Evolutionary conservation across 2,797 vertebrate species (phyloP).

Genomic region (Gymnoscopelus braueri): DNA sequence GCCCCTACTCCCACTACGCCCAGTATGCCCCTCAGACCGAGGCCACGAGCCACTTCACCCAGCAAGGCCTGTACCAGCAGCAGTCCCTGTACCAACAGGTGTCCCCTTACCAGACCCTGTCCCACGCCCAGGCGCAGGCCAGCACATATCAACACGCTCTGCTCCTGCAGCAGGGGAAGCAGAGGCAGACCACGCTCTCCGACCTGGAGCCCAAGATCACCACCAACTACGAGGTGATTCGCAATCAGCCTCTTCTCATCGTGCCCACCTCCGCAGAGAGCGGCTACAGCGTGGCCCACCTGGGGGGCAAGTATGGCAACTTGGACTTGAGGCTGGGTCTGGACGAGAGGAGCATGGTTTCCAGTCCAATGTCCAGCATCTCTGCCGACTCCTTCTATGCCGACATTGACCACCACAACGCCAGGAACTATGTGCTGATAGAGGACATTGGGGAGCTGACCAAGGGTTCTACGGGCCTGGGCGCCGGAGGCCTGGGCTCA

Average conservation of each 20-base stretch:
- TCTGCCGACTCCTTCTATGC: slow-evolving; percentile 98
- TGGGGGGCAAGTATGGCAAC: slow-evolving; percentile 91
- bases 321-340: slow-evolving; percentile 94
- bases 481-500: slow-evolving; percentile 84
- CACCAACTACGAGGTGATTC: slow-evolving; percentile 95
- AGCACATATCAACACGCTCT: slow-evolving; percentile 90
- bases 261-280: slow-evolving; percentile 92
- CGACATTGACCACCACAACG: slow-evolving; percentile 93
- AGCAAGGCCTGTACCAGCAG: slow-evolving; percentile 92
- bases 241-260: slow-evolving; percentile 95
- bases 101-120: slow-evolving; percentile 91
- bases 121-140: slow-evolving; percentile 86
- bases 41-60: slow-evolving; percentile 91
- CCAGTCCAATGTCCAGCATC: slow-evolving; percentile 97
- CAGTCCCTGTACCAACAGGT: slow-evolving; percentile 93
- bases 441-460: slow-evolving; percentile 98
- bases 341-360: slow-evolving; percentile 95
- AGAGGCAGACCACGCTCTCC: slow-evolving; percentile 86
- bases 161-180: slow-evolving; percentile 93
- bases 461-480: slow-evolving; percentile 88
- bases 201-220: slow-evolving; percentile 96
- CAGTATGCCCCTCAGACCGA: slow-evolving; percentile 94
- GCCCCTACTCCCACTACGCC: slow-evolving; percentile 92
- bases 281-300: slow-evolving; percentile 89
- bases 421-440: slow-evolving; percentile 95